Conservation (phyloP, 1,140 invertebrate species). For the Drosophila novamexicana region DNA sequence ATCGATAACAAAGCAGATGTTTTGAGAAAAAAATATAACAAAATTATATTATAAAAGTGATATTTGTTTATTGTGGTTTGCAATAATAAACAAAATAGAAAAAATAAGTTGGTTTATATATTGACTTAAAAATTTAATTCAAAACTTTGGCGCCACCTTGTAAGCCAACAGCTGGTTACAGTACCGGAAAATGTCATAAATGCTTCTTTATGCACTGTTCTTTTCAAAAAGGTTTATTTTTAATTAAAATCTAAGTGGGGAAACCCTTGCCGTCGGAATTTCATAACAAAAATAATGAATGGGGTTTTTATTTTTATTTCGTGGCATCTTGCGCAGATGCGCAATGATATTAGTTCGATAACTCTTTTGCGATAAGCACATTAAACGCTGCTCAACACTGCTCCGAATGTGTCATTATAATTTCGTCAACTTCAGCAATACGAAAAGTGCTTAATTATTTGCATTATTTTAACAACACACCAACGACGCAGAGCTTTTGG, state of each 20-base stretch:
- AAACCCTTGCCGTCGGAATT: not conserved
- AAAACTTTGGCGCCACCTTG: not conserved
- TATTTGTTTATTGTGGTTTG: too few species aligned
- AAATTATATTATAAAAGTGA: too few species aligned
- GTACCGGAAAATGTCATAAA: not conserved
- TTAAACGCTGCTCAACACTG: slow-evolving; percentile 20
- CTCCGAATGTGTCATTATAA: slow-evolving; percentile 46
- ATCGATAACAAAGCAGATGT: not conserved
- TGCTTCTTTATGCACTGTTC: not conserved
- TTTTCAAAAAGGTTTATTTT: not conserved
- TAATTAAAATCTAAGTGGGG: not conserved
- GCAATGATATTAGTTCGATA: slow-evolving; percentile 2
- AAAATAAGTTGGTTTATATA: not conserved
- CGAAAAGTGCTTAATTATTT: slow-evolving; percentile 51
- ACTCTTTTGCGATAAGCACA: not conserved
- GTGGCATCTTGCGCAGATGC: not conserved
- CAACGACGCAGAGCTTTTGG: slow-evolving; percentile 35
- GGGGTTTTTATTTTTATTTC: not conserved
- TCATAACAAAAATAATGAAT: not conserved
- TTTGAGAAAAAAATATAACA: not conserved
- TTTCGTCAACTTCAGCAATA: slow-evolving; percentile 44
- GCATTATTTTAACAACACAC: slow-evolving; percentile 45
- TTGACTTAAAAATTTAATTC: not conserved
- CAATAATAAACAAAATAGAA: too few species aligned
- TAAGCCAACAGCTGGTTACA: not conserved